A percentile compares a stretch with the other conserved stretches of the same genome.
These are phyloP conservation scores for Orientallactaga bullata DNA, from an alignment of 2,113 vertebrate species.

Conservation along the genomic window DNA sequence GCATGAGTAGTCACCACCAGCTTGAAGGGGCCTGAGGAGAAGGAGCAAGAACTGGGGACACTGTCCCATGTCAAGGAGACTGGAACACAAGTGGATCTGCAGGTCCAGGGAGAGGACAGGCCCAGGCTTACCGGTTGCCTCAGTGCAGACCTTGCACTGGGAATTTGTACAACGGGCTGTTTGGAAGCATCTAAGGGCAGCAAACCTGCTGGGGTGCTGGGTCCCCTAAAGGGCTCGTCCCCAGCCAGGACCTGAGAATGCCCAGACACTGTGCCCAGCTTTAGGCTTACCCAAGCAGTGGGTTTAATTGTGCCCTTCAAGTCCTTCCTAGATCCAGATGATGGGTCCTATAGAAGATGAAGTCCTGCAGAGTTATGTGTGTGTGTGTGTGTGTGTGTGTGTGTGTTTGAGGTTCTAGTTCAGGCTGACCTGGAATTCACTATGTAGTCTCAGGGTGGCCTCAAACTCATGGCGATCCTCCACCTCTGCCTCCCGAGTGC, in stretches of 20 bases:
- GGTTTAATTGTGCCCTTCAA: background rate
- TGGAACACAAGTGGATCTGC: background rate
- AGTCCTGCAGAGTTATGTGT: background rate
- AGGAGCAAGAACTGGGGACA: background rate
- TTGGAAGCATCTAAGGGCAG: background rate
- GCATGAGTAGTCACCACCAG: background rate
- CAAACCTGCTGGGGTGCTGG: background rate
- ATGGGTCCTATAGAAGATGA: background rate
- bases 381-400: too few species aligned
- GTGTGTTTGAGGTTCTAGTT: too few species aligned
- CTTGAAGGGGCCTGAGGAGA: slow-evolving; percentile 15
- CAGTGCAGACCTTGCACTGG: background rate
- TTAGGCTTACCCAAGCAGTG: background rate
- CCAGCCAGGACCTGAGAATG: background rate
- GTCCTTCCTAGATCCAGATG: background rate
- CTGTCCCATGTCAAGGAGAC: background rate
- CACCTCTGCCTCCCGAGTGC: too few species aligned
- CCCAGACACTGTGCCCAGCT: background rate
- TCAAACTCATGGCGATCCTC: too few species aligned
- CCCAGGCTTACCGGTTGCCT: background rate
- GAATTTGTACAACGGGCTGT: background rate
- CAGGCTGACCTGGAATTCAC: too few species aligned
- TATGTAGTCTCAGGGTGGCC: too few species aligned
- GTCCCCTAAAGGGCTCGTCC: background rate
- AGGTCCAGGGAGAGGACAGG: background rate